These are phyloP conservation scores for Argentina silus DNA, from an alignment of 2,797 vertebrate species.

Conservation along the genomic window DNA sequence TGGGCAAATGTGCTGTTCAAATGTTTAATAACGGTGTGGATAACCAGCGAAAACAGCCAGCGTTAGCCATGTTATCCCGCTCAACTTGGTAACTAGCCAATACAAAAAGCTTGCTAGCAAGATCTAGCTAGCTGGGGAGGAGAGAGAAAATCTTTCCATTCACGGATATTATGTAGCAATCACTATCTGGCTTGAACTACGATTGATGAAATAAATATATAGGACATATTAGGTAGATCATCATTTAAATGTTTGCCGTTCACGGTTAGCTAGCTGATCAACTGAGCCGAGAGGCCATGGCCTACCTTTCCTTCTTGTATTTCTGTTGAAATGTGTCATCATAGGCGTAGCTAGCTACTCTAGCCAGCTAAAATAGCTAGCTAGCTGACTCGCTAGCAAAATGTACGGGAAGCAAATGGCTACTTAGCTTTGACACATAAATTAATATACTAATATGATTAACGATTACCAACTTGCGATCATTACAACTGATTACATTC, in stretches of 20 bases:
- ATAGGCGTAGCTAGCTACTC: constrained; percentile 60
- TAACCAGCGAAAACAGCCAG: neutral
- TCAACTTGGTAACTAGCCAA: constrained; percentile 15
- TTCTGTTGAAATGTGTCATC: constrained; percentile 67
- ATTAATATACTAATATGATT: constrained; percentile 9
- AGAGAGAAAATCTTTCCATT: neutral
- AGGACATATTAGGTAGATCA: neutral
- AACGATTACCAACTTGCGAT: neutral
- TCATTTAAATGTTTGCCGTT: neutral
- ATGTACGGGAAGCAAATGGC: constrained; percentile 28
- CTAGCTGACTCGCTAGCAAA: constrained; percentile 36
- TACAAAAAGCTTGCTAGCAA: neutral
- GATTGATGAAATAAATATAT: neutral
- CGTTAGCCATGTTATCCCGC: constrained; percentile 19
- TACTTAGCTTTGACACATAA: constrained; percentile 39
- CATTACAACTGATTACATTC: constrained; percentile 17
- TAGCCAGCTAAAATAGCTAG: neutral
- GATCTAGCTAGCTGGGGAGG: neutral
- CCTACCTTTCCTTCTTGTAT: constrained; percentile 72
- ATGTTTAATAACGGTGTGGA: neutral
- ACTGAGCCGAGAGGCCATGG: constrained; percentile 21
- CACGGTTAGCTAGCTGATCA: neutral
- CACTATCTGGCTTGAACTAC: neutral
- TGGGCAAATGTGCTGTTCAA: neutral
- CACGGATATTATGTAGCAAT: constrained; percentile 21